Evolutionary conservation across 2,888 invertebrate genomes (phyloP).

Genomic region (Helleia helle): DNA sequence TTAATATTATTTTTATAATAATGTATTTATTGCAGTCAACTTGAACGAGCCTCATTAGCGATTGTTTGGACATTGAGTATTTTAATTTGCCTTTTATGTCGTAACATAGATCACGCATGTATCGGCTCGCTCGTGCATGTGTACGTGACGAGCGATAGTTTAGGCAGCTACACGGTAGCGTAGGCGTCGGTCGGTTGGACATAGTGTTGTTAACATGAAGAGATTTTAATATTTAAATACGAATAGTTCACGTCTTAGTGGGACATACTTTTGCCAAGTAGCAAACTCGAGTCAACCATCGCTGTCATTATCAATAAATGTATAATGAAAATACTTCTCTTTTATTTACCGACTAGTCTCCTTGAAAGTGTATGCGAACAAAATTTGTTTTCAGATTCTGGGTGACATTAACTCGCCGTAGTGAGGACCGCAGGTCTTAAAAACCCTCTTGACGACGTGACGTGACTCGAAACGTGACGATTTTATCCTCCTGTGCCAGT

Average conservation of each 20-base stretch:
- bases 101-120: slow-evolving; percentile 31
- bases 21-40: slow-evolving; percentile 62
- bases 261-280: slow-evolving; percentile 72
- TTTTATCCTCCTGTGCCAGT: no score
- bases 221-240: slow-evolving; percentile 70
- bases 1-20: slow-evolving; percentile 45
- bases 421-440: no score
- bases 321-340: slow-evolving; percentile 51
- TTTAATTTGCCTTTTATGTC: slow-evolving; percentile 51
- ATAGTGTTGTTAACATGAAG: slow-evolving; percentile 56
- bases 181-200: no score
- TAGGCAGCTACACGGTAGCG: slow-evolving; percentile 66
- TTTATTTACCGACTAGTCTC: no score
- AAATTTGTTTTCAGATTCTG: no score
- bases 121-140: not conserved
- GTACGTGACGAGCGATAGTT: no score
- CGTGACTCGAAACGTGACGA: no score
- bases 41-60: slow-evolving; percentile 17
- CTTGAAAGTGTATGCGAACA: no score
- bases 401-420: no score
- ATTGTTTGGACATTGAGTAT: slow-evolving; percentile 24
- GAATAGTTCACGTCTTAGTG: slow-evolving; percentile 67
- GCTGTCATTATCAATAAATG: slow-evolving; percentile 74
- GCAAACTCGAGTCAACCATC: slow-evolving; percentile 70
- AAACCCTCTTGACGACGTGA: no score